Conservation (phyloP, 2,113 vertebrate species). For the Passer domesticus region DNA sequence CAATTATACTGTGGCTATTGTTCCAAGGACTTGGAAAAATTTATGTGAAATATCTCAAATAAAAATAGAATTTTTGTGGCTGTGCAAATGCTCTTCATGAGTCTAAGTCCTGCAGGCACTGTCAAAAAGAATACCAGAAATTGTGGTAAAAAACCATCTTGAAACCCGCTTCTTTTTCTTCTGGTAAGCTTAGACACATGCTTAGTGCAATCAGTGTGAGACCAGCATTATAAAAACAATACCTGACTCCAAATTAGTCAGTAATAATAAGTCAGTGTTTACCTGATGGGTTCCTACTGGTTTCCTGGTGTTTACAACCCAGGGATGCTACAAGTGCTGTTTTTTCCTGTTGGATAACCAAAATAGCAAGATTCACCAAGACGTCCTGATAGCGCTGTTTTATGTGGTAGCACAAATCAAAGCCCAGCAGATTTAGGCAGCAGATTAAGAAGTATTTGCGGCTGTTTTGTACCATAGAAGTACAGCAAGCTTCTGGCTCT, state of each 20-base stretch:
- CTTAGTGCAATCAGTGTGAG: background rate
- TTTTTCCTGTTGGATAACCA: background rate
- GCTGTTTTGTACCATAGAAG: background rate
- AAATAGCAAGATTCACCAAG: background rate
- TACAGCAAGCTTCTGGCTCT: background rate
- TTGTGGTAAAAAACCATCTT: background rate
- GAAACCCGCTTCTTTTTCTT: background rate
- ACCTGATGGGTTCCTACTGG: background rate
- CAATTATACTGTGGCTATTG: background rate
- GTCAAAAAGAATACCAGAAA: background rate
- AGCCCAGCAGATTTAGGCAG: background rate
- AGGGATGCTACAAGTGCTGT: background rate
- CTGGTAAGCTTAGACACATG: background rate
- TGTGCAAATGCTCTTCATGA: background rate
- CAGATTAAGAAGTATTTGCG: background rate
- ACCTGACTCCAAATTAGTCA: background rate
- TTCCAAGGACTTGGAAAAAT: slow-evolving; percentile 1
- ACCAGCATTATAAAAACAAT: background rate
- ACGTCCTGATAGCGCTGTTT: background rate
- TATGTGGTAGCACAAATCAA: background rate
- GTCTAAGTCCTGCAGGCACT: background rate
- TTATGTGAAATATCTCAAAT: background rate
- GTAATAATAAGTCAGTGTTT: background rate
- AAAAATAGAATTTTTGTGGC: slow-evolving; percentile 27
- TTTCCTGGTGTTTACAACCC: background rate